Percentiles rank a stretch among this genome's conserved stretches.
phyloP scores from a whole-genome alignment of 2,797 vertebrate genomes.

The Pelochelys cantorii region DNA sequence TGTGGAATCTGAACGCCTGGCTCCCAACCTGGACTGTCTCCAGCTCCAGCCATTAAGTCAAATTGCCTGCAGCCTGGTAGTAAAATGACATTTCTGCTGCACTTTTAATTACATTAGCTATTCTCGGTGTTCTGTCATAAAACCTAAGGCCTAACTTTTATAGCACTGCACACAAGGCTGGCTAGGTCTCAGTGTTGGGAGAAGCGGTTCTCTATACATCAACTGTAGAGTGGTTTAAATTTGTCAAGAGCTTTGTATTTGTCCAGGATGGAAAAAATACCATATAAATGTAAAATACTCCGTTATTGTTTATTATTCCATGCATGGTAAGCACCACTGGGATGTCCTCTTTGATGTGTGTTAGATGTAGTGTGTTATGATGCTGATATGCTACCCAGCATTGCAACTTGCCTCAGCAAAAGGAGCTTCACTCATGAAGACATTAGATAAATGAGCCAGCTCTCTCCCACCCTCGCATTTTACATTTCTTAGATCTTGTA shows the following conservation, averaged over 20 bases:
- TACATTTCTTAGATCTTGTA: background rate
- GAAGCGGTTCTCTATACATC: background rate
- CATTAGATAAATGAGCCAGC: background rate
- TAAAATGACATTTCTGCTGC: background rate
- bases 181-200: background rate
- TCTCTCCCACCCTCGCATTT: background rate
- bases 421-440: constrained; percentile 12
- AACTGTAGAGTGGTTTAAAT: background rate
- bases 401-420: background rate
- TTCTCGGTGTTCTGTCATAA: background rate
- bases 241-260: constrained; percentile 8
- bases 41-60: background rate
- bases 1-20: background rate
- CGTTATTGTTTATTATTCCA: constrained; percentile 36
- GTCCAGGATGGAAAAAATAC: background rate
- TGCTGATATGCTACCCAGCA: background rate
- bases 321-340: background rate
- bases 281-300: constrained; percentile 29
- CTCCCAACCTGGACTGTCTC: background rate
- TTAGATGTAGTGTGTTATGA: background rate
- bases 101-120: background rate
- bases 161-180: background rate
- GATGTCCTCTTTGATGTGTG: background rate
- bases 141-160: background rate
- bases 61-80: background rate